Conservation (phyloP, 2,888 invertebrate genomes). For the Andrena camellia region DNA sequence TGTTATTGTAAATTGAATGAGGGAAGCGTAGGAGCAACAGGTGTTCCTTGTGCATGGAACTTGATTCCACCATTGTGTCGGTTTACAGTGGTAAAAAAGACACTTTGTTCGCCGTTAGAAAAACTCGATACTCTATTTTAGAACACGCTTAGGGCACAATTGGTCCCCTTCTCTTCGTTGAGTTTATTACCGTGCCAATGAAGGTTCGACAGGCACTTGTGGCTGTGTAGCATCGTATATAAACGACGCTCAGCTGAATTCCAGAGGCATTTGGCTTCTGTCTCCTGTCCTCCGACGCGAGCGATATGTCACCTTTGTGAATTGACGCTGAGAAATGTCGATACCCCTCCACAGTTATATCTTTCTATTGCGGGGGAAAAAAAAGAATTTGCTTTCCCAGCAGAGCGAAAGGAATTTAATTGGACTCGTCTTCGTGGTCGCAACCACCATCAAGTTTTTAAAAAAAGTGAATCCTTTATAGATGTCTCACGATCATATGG, state of each 20-base stretch:
- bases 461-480: conserved; percentile 32
- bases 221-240: conserved; percentile 13
- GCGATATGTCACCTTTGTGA: background rate
- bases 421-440: too few relatives aligned
- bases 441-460: too few relatives aligned
- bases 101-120: conserved; percentile 1
- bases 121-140: conserved; percentile 16
- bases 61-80: background rate
- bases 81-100: background rate
- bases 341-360: background rate
- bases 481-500: conserved; percentile 76
- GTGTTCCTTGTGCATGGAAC: conserved; percentile 8
- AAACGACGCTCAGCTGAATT: conserved; percentile 30
- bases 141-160: background rate
- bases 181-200: conserved; percentile 1
- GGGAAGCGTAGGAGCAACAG: conserved; percentile 33
- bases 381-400: background rate
- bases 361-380: background rate
- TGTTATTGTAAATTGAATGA: background rate
- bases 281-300: conserved; percentile 9
- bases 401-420: too few relatives aligned
- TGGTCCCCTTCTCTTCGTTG: background rate
- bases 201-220: conserved; percentile 8
- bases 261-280: conserved; percentile 13
- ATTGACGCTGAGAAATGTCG: conserved; percentile 1